Evolutionary conservation across 1,140 invertebrate genomes (phyloP).

Genomic region (Vanessa atalanta): DNA sequence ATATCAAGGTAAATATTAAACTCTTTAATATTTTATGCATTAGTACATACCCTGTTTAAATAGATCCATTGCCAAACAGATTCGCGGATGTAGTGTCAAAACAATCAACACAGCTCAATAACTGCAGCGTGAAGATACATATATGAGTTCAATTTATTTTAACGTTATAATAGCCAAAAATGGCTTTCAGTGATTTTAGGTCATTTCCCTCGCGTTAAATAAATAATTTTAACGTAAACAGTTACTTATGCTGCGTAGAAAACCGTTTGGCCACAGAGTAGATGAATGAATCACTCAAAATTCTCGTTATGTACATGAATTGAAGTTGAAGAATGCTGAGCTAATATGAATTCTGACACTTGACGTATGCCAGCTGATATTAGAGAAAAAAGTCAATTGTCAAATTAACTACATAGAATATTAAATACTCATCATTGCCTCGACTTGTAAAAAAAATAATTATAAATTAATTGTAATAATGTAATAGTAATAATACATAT

Average conservation of each 20-base stretch:
- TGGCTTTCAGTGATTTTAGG: background rate
- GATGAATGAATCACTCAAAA: constrained; percentile 25
- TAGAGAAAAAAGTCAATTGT: background rate
- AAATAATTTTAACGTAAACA: constrained; percentile 11
- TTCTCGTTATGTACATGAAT: constrained; percentile 7
- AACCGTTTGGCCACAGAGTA: constrained; percentile 23
- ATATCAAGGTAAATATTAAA: background rate
- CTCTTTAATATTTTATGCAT: constrained; percentile 9
- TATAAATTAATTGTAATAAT: too few relatives aligned
- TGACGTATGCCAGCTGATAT: constrained; percentile 24
- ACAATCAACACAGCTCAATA: constrained; percentile 19
- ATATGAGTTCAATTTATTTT: background rate
- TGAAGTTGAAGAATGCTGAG: constrained; percentile 3
- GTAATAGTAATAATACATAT: too few relatives aligned
- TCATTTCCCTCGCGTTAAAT: constrained; percentile 17
- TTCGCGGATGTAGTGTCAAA: constrained; percentile 30
- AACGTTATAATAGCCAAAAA: background rate
- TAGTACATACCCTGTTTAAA: constrained; percentile 66
- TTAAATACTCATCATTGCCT: too few relatives aligned
- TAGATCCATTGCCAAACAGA: constrained; percentile 57
- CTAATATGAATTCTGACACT: background rate
- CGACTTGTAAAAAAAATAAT: too few relatives aligned
- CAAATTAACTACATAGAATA: background rate
- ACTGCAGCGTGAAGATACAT: background rate
- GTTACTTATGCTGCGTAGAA: constrained; percentile 21